Conservation (phyloP, 2,797 vertebrate species). For the Microctenopoma stevenorrisi region DNA sequence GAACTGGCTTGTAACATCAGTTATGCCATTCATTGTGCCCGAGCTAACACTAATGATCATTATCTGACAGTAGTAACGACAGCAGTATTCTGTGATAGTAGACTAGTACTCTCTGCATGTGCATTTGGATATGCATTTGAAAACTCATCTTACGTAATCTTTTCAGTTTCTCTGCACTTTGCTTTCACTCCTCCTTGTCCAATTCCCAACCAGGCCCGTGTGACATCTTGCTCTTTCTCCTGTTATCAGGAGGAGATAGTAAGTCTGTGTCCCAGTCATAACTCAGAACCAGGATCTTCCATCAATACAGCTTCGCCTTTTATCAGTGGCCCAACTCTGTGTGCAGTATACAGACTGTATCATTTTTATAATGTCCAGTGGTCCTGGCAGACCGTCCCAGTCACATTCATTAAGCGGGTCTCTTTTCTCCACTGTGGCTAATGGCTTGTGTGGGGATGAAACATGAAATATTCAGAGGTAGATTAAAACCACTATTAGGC, state of each 20-base stretch:
- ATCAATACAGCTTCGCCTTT: conserved; percentile 27
- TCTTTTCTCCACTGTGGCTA: conserved; percentile 33
- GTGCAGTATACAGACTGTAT: conserved; percentile 30
- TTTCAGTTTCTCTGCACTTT: neutral
- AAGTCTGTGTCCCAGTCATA: conserved; percentile 15
- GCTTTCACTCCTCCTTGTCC: neutral
- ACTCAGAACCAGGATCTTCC: conserved; percentile 35
- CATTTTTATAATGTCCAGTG: conserved; percentile 41
- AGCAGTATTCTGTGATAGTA: conserved; percentile 36
- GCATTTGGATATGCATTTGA: neutral
- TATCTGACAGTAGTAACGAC: conserved; percentile 43
- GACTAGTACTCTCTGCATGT: neutral
- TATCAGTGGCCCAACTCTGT: conserved; percentile 17
- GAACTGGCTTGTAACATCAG: conserved; percentile 54
- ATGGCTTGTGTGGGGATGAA: conserved; percentile 53
- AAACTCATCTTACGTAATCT: neutral
- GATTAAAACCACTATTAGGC: conserved; percentile 65
- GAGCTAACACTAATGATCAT: conserved; percentile 53
- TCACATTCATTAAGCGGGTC: conserved; percentile 48
- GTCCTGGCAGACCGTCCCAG: conserved; percentile 40
- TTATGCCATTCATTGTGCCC: conserved; percentile 53
- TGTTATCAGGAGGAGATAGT: conserved; percentile 22
- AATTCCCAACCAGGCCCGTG: neutral
- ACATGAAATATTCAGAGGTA: conserved; percentile 73
- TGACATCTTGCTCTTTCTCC: neutral